Evolutionary conservation across 1,140 invertebrate genomes (phyloP), one percentile per base, ranked within the genome.

Genomic region (Orchesella cincta): DNA sequence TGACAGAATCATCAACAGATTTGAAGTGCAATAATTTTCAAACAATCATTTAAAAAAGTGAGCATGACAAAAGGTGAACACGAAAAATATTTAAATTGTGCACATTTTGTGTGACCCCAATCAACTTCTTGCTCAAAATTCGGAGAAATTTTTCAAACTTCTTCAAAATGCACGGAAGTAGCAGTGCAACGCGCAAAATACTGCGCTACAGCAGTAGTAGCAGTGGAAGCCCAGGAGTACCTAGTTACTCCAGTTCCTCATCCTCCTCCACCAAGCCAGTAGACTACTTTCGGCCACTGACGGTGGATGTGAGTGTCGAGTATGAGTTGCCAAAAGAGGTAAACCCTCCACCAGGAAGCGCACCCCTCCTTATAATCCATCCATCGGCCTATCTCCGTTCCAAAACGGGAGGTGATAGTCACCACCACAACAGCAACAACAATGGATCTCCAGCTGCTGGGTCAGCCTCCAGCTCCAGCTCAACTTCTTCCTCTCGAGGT

Each of bases 221-320:
- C 62, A 8, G 62, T 26, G n/a, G n/a, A n/a, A n/a, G n/a, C n/a
- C n/a, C n/a, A n/a, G n/a, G n/a, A n/a, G n/a, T n/a, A n/a, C n/a
- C n/a, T n/a, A n/a, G n/a, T n/a, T n/a, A n/a, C n/a, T n/a, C n/a
- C n/a, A n/a, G n/a, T n/a, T 73, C 71, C 8, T 26, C 71, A 1
- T 28, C 34, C 18, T 36, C 78, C 31, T 72, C 76, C 20, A 72
- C 76, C 26, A 82, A 82, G 74, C 79, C 81, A 8, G 81, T 82
- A 86, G 92, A 93, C 85, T 93, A 92, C 86, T 91, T 89, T 82
- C 89, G 91, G 83, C 92, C 92, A 78, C 87, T 93, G 83, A 91
- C 92, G 86, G 92, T 93, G 80, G 92, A 93, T 85, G 93, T 92
- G 86, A 93, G 92, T 87, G 92, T 93, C 76, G 92, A 93, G 86